Percentiles rank a stretch among this genome's conserved stretches.
Conservation (phyloP, 2,797 vertebrate species). For the Cheirogaleus major region DNA sequence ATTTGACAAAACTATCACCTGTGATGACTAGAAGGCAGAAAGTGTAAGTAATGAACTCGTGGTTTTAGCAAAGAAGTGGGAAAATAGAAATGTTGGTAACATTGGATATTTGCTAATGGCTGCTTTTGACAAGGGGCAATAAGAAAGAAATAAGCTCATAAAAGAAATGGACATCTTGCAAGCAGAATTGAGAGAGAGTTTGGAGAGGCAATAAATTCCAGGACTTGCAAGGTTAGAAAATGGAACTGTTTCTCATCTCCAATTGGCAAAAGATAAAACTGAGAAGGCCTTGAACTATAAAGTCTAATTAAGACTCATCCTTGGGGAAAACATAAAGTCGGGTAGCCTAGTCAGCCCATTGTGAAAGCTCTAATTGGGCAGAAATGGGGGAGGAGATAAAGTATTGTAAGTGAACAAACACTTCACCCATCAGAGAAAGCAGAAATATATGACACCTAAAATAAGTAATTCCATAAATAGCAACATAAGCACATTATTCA, state of each 20-base stretch:
- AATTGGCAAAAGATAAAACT: conserved; percentile 7
- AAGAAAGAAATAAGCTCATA: conserved; percentile 39
- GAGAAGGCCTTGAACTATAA: not conserved
- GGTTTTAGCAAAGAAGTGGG: not conserved
- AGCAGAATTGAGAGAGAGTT: conserved; percentile 10
- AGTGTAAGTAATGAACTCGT: not conserved
- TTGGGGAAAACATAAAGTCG: not conserved
- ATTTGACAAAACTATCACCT: not conserved
- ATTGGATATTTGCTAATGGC: not conserved
- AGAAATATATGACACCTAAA: not conserved
- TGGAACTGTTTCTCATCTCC: not conserved
- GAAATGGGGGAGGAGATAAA: not conserved
- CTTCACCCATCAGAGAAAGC: not conserved
- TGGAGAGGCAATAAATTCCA: conserved; percentile 43
- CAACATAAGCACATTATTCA: not conserved
- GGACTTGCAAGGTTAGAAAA: conserved; percentile 5
- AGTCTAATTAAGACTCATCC: conserved; percentile 30
- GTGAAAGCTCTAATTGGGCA: not conserved
- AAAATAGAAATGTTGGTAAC: not conserved
- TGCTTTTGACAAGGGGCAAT: not conserved
- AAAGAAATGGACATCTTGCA: conserved; percentile 49
- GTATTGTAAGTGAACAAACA: not conserved
- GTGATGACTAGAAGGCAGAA: not conserved
- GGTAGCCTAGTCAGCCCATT: not conserved
- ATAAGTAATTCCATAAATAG: not conserved